These are phyloP conservation scores for Galeruca laticollis DNA, from an alignment of 2,888 invertebrate species.

Conservation along the genomic window DNA sequence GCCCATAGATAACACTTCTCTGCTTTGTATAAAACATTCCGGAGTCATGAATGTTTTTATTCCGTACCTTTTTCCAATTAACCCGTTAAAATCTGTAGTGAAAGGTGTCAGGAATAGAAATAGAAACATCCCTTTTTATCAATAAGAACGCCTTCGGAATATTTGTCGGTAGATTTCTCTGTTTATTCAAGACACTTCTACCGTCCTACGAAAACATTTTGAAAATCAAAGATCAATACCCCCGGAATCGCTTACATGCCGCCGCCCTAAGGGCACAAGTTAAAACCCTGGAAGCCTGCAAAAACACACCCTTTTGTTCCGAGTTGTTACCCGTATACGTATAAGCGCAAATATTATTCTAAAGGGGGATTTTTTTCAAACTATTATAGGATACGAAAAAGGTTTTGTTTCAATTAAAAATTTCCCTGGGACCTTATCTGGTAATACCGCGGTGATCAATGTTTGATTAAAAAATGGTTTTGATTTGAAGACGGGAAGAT, in stretches of 20 bases:
- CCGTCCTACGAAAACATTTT: conserved; percentile 42
- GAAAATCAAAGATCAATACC: conserved; percentile 48
- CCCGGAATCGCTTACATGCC: conserved; percentile 42
- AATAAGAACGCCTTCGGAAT: conserved; percentile 10
- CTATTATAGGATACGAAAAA: conserved; percentile 36
- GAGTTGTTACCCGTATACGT: conserved; percentile 62
- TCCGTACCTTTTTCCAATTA: too few species aligned
- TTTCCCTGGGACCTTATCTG: conserved; percentile 36
- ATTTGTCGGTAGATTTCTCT: conserved; percentile 22
- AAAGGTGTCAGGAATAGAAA: not conserved
- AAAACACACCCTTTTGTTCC: conserved; percentile 63
- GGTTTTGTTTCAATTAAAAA: conserved; percentile 50
- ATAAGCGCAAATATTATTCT: conserved; percentile 61
- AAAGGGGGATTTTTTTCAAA: conserved; percentile 57
- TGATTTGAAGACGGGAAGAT: conserved; percentile 24
- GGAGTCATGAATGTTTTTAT: too few species aligned
- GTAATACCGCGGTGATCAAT: conserved; percentile 31
- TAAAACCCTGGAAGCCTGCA: conserved; percentile 58
- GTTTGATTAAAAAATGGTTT: conserved; percentile 25
- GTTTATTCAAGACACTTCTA: conserved; percentile 40
- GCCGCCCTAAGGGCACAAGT: conserved; percentile 48
- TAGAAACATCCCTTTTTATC: conserved; percentile 4
- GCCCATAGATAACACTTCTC: too few species aligned
- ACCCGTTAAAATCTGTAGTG: too few species aligned
- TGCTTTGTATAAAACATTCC: too few species aligned